Evolutionary conservation across 2,797 vertebrate species (phyloP), one percentile per base, ranked within the genome.

Genomic region (Sebastolobus altivelis): DNA sequence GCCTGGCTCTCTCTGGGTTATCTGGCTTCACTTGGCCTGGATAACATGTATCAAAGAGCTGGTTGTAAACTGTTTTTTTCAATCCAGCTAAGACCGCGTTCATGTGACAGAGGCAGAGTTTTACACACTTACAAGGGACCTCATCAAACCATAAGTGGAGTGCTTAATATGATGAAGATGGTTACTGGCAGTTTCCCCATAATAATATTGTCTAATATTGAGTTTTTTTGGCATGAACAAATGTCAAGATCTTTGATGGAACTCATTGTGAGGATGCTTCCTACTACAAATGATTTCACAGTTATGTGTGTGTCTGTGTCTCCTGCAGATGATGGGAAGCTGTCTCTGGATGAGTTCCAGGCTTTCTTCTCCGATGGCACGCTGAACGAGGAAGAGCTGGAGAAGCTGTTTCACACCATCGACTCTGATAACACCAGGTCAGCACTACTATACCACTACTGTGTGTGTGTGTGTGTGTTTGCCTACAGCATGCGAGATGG

Each of bases 341-440:
- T 99, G 89, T 99, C 99, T 77, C 91, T 99, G 94, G 99, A 99
- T 84, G 99, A 99, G 84, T 99, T 99, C 94, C 98, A 98, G 94
- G 96, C 98, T 20, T 99, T 99, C 94, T 99, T 99, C 90, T 97
- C 98, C 0, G 98, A 99, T 1, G 99, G 98, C 1, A 97, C 97
- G 0, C 96, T 99, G 88, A 97, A 97, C 0, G 97, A 99, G 87
- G 97, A 97, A n/a, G 98, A 99, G 88, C 96, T 99, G 43, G 98
- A 99, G 91, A 97, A 96, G 83, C 96, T 99, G 82, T 99, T 99
- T 92, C 98, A 99, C 82, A 96, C 97, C 82, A 99, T 99, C 25
- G 99, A 99, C 92, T 98, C 97, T 0, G 98, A 99, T 95, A 98
- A 99, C 93, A 99, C 99, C 84, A 98, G 97, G 99, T 99, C 93